phyloP scores from a whole-genome alignment of 2,113 vertebrate species.

The Podarcis cretensis region DNA sequence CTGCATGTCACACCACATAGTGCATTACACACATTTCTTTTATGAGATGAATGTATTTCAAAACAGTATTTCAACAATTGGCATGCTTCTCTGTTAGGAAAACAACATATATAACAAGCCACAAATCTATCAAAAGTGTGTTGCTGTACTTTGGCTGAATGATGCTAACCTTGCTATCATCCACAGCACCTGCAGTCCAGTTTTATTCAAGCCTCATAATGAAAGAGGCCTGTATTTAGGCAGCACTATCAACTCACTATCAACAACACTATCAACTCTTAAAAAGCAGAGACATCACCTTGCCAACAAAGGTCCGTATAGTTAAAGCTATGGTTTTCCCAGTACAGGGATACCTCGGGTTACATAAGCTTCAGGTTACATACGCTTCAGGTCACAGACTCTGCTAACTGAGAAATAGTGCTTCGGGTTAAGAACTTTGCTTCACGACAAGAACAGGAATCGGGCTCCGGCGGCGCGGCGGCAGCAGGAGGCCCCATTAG shows the following conservation, averaged over 20 bases:
- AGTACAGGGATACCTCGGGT: too few relatives aligned
- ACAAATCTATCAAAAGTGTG: constrained; percentile 10
- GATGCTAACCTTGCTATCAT: not conserved
- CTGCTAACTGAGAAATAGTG: too few relatives aligned
- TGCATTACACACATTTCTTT: constrained; percentile 2
- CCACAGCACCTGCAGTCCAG: constrained; percentile 6
- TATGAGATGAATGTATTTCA: constrained; percentile 33
- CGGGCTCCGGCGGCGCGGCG: too few relatives aligned
- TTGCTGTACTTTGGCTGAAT: constrained; percentile 12
- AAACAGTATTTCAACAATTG: constrained; percentile 18
- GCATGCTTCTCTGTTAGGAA: constrained; percentile 22
- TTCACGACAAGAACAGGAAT: too few relatives aligned
- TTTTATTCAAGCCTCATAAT: not conserved
- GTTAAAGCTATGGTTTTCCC: too few relatives aligned
- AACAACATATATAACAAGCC: not conserved
- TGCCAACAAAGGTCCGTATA: too few relatives aligned
- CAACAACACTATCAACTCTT: too few relatives aligned
- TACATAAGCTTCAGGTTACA: too few relatives aligned
- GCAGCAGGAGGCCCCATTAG: too few relatives aligned
- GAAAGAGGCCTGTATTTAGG: not conserved
- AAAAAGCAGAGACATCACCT: too few relatives aligned
- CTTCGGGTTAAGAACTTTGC: too few relatives aligned
- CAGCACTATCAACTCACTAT: not conserved
- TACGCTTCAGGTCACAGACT: too few relatives aligned
- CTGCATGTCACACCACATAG: not conserved